Evolutionary conservation across 2,888 invertebrate species (phyloP), one percentile per base, ranked within the genome.

Genomic region (Drosophila mettleri): DNA sequence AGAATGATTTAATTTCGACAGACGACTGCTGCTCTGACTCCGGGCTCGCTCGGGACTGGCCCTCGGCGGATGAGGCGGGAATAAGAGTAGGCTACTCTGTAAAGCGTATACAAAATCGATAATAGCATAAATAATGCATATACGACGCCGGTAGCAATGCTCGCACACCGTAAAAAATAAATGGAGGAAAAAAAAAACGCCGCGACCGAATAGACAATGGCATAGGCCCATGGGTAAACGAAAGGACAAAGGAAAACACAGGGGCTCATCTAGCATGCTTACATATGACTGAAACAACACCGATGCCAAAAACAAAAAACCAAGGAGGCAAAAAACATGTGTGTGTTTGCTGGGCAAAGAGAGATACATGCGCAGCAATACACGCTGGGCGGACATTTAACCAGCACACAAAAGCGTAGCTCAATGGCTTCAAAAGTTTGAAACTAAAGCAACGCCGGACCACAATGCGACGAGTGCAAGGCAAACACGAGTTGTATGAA

Each of bases 51-150:
- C 24, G 41, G 39, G n/a, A 57, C 53, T 45, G 45, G 52, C 34
- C 73, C 62, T 29, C 38, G 57, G 41, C 34, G 53, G 41, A 43
- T 18, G 38, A 38, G 53, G 49, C 36, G 60, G 29, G 60, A 57
- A 54, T 49, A 54, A 7, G 46, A 53, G 46, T 29, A 10, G 53
- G 39, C 39, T 61, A 29, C 43, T 58, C 64, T 72, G 60, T 65
- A 81, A 82, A 69, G 65, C 74, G 65, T 76, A 74, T 57, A 78
- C 51, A 88, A 86, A 86, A 86, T 86, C 86, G 67, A 86, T 86
- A 88, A 83, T 74, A 78, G 74, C 88, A 88, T 89, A 86, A 78
- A 86, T 86, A 89, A 86, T 89, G 83, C 86, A 82, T 74, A 65
- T 69, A 66, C 63, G 57, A 52, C 60, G 63, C 61, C 60, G 55